Base-by-base conservation (phyloP, 2,797 vertebrate genomes). In the Coracias cyanogaster region DNA sequence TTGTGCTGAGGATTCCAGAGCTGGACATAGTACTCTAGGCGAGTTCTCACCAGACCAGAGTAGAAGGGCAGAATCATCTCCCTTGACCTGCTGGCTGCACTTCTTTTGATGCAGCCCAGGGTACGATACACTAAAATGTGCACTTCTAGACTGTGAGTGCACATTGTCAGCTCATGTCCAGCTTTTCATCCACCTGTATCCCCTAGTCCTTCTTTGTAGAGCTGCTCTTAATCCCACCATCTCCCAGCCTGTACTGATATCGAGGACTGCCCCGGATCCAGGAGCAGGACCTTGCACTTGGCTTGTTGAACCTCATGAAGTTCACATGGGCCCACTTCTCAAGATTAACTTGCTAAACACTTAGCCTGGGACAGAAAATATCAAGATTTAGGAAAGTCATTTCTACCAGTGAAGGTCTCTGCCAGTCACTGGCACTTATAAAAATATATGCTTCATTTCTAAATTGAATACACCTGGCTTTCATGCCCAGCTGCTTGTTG, bases 361-460 rank as follows among this genome's bases (percentile, higher is more conserved):
- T 39, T 55, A 73, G 43, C 24, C 46, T 82, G 28, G 45, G 69
- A 82, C n/a, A 83, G 73, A 46, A 7, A 22, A 43, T 26, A 91
- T 28, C 55, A 88, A 58, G 77, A 72, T 87, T 86, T 72, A 78
- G n/a, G 57, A 70, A 95, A 91, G 49, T 76, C 81, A 74, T 51
- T 49, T 81, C 22, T 79, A 37, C 54, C 8, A 4, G 31, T 35
- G 61, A 81, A 89, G 62, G 49, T 66, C 54, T 90, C 37, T 58
- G 21, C 22, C 48, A 52, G 55, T 82, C 62, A 49, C 28, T 41
- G 67, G 28, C 45, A 31, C 16, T 41, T 15, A 62, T 60, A 79
- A 71, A 84, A 89, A 57, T 26, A 46, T 5, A 61, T 6, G 4
- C 19, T 20, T 82, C 4, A 5, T 54, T 90, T 94, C 70, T 52